phyloP scores from a whole-genome alignment of 2,888 invertebrate genomes.

The Petrolisthes cinctipes region DNA sequence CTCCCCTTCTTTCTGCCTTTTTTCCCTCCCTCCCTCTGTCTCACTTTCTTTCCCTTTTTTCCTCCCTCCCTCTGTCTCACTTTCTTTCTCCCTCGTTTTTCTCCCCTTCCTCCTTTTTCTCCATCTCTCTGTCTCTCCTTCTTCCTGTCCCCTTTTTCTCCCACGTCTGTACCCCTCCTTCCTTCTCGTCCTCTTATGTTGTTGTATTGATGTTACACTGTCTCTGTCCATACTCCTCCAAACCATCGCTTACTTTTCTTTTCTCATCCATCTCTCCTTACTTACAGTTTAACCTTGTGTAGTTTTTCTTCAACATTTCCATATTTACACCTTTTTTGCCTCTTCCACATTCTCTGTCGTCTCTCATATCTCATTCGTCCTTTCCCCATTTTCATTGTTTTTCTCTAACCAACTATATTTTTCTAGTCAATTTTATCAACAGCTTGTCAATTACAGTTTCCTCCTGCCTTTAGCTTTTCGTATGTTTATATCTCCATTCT shows the following conservation, averaged over 20 bases:
- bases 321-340: neutral
- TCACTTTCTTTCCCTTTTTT: too few relatives aligned
- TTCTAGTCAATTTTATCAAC: neutral
- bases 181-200: too few relatives aligned
- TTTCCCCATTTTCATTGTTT: neutral
- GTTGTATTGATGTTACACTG: too few relatives aligned
- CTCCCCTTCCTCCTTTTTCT: too few relatives aligned
- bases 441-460: neutral
- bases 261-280: neutral
- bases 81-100: neutral
- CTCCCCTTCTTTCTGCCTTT: too few relatives aligned
- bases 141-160: too few relatives aligned
- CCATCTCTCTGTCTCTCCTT: too few relatives aligned
- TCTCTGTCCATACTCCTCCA: too few relatives aligned
- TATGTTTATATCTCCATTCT: neutral
- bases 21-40: too few relatives aligned
- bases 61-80: neutral
- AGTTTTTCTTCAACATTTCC: neutral
- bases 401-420: neutral
- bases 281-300: neutral
- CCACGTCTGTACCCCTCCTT: too few relatives aligned
- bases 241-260: too few relatives aligned
- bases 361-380: neutral
- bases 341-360: neutral
- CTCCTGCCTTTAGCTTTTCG: neutral